These are phyloP conservation scores for Syngnathus typhle DNA, from an alignment of 2,113 vertebrate genomes.

Conservation along the genomic window DNA sequence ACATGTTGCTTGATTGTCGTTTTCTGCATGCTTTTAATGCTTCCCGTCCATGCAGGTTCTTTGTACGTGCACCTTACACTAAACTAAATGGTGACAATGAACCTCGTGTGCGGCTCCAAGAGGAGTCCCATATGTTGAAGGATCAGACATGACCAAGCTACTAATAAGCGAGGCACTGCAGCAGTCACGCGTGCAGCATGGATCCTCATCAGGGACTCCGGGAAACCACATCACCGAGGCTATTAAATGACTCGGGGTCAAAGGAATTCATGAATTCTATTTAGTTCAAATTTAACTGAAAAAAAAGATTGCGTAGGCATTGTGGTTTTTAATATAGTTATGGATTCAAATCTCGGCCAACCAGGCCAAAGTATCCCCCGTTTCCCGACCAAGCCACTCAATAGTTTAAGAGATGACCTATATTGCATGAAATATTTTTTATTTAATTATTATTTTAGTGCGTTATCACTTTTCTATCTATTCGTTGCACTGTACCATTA, in stretches of 20 bases:
- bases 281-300: not conserved
- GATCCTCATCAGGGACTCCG: slow-evolving; percentile 16
- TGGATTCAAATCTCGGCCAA: not conserved
- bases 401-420: too few species aligned
- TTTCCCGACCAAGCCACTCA: too few species aligned
- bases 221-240: slow-evolving; percentile 32
- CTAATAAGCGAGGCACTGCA: slow-evolving; percentile 79
- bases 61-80: not conserved
- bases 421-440: not conserved
- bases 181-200: slow-evolving; percentile 74
- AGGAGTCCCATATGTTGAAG: slow-evolving; percentile 77
- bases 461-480: too few species aligned
- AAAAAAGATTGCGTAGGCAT: not conserved
- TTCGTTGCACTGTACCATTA: too few species aligned
- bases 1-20: too few species aligned
- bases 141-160: slow-evolving; percentile 63
- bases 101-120: slow-evolving; percentile 64
- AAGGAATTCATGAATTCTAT: not conserved
- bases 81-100: not conserved
- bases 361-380: too few species aligned
- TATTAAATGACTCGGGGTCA: not conserved
- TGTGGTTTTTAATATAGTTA: not conserved
- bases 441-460: not conserved
- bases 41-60: not conserved
- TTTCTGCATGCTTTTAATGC: too few species aligned